Conservation (phyloP, 1,140 invertebrate species). For the Chrysomallon squamiferum region DNA sequence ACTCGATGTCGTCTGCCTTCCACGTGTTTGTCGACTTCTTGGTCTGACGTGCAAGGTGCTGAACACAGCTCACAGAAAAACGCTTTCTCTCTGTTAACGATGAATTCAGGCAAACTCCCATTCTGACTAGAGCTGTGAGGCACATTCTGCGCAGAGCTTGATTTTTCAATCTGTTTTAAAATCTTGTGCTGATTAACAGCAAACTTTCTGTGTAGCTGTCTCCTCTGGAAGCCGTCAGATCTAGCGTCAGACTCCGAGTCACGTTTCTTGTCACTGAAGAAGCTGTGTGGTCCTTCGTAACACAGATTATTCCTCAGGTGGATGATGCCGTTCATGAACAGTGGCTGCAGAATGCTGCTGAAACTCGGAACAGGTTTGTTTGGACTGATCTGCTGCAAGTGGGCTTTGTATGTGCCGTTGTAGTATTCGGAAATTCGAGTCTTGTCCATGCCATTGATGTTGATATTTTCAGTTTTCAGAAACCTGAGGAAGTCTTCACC, state of each 20-base stretch:
- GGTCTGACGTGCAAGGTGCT: conserved; percentile 24
- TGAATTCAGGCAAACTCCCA: conserved; percentile 6
- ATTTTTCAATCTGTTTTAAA: conserved; percentile 11
- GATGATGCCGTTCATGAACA: conserved; percentile 13
- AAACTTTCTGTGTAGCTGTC: neutral
- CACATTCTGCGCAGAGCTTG: neutral
- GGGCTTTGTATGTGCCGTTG: conserved; percentile 5
- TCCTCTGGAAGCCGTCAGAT: neutral
- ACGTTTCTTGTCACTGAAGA: neutral
- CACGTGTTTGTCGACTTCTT: conserved; percentile 21
- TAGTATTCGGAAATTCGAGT: conserved; percentile 11
- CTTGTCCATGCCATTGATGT: conserved; percentile 10
- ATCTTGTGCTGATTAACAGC: conserved; percentile 28
- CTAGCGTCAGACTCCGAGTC: neutral
- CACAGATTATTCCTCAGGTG: conserved; percentile 14
- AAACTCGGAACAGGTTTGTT: conserved; percentile 4
- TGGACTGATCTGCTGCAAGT: conserved; percentile 11
- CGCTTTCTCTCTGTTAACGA: neutral
- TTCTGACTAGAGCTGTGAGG: neutral
- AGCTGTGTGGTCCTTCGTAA: conserved; percentile 1
- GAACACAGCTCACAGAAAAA: conserved; percentile 18
- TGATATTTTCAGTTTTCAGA: conserved; percentile 13
- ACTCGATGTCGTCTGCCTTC: conserved; percentile 27
- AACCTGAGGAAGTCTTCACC: conserved; percentile 25
- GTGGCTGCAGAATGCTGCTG: conserved; percentile 12